phyloP scores from a whole-genome alignment of 2,888 invertebrate genomes.

The Ptilodon capucinus region DNA sequence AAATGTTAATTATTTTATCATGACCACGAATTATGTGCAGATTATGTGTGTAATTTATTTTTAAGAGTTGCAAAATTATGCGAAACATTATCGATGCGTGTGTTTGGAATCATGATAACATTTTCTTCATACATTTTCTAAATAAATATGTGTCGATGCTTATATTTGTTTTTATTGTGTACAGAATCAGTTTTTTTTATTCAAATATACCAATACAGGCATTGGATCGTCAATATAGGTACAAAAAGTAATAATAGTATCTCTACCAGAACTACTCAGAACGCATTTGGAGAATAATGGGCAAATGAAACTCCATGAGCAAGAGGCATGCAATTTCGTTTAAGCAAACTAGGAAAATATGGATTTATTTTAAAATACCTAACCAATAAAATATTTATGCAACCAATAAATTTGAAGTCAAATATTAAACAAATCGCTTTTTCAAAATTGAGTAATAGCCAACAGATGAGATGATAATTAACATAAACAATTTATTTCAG shows the following conservation, averaged over 20 bases:
- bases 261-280: too few relatives aligned
- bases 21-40: not conserved
- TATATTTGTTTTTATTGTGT: too few relatives aligned
- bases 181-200: too few relatives aligned
- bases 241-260: too few relatives aligned
- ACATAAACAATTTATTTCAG: conserved; percentile 10
- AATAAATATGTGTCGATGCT: too few relatives aligned
- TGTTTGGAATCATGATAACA: not conserved
- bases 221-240: too few relatives aligned
- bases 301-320: too few relatives aligned
- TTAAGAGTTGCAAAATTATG: not conserved
- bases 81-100: not conserved
- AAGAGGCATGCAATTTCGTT: too few relatives aligned
- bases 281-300: too few relatives aligned
- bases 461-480: conserved; percentile 8
- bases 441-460: conserved; percentile 3
- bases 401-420: not conserved
- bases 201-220: too few relatives aligned
- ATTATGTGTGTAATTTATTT: not conserved
- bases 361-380: not conserved
- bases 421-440: conserved; percentile 3
- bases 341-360: too few relatives aligned
- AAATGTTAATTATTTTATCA: conserved; percentile 8
- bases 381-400: not conserved
- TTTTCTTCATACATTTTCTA: too few relatives aligned